These are phyloP conservation scores for Chaetura pelagica DNA, from an alignment of 2,113 vertebrate genomes.

Conservation along the genomic window DNA sequence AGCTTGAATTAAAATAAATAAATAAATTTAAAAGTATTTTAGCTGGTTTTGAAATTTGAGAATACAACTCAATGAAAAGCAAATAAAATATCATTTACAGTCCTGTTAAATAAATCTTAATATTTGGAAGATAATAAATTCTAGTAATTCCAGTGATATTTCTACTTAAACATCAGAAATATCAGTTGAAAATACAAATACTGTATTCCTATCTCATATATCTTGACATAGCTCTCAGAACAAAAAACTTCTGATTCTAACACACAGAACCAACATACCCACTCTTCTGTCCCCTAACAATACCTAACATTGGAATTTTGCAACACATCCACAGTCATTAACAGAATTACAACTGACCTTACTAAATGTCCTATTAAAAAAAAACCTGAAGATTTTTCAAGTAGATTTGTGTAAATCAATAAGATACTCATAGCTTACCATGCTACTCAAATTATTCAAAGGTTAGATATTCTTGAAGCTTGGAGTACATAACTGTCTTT, in stretches of 20 bases:
- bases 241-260: constrained; percentile 30
- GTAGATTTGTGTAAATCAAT: constrained; percentile 35
- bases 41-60: not conserved
- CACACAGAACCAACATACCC: not conserved
- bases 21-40: not conserved
- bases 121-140: not conserved
- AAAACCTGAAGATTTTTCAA: constrained; percentile 6
- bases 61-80: not conserved
- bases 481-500: constrained; percentile 34
- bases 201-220: not conserved
- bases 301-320: not conserved
- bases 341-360: constrained; percentile 60
- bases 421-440: constrained; percentile 7
- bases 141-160: not conserved
- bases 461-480: constrained; percentile 1
- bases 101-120: not conserved
- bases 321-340: constrained; percentile 35
- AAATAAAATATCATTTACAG: not conserved
- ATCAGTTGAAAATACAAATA: not conserved
- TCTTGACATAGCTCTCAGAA: not conserved
- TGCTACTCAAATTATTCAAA: constrained; percentile 54
- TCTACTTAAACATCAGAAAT: constrained; percentile 26
- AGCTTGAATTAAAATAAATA: not conserved
- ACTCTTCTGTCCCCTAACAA: not conserved
- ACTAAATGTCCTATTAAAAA: constrained; percentile 8